These are phyloP conservation scores for Aporophyla lueneburgensis DNA, from an alignment of 2,888 invertebrate genomes.

Conservation along the genomic window DNA sequence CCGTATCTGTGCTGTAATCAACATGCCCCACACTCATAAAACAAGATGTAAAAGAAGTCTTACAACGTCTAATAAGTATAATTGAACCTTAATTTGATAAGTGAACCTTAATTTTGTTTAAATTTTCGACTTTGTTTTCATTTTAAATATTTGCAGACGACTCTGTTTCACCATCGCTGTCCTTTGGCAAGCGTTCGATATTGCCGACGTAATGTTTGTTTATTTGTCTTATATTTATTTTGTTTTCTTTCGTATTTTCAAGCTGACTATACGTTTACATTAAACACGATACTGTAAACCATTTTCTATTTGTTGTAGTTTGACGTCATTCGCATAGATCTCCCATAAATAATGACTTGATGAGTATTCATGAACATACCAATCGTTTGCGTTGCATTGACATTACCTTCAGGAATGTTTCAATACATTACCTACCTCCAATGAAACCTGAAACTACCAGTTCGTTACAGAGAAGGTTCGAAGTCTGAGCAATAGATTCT, in stretches of 20 bases:
- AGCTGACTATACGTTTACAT: constrained; percentile 8
- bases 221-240: constrained; percentile 29
- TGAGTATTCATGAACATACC: constrained; percentile 6
- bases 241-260: constrained; percentile 19
- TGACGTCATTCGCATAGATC: neutral
- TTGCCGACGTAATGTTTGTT: constrained; percentile 42
- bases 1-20: constrained; percentile 59
- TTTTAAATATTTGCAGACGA: constrained; percentile 36
- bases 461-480: constrained; percentile 29
- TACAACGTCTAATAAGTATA: constrained; percentile 69
- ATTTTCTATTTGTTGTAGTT: constrained; percentile 29
- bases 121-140: constrained; percentile 49
- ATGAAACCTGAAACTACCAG: constrained; percentile 44
- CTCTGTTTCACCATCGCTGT: constrained; percentile 32
- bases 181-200: constrained; percentile 43
- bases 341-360: neutral
- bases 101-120: constrained; percentile 69
- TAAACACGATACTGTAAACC: constrained; percentile 22
- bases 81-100: constrained; percentile 75
- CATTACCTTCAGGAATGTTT: constrained; percentile 37
- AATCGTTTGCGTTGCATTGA: constrained; percentile 14
- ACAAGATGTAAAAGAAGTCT: constrained; percentile 56
- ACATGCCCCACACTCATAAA: constrained; percentile 60
- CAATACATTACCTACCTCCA: constrained; percentile 38
- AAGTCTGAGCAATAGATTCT: constrained; percentile 43